Base-by-base conservation (phyloP, 2,797 vertebrate species). In the Poeciliopsis presidionis region DNA sequence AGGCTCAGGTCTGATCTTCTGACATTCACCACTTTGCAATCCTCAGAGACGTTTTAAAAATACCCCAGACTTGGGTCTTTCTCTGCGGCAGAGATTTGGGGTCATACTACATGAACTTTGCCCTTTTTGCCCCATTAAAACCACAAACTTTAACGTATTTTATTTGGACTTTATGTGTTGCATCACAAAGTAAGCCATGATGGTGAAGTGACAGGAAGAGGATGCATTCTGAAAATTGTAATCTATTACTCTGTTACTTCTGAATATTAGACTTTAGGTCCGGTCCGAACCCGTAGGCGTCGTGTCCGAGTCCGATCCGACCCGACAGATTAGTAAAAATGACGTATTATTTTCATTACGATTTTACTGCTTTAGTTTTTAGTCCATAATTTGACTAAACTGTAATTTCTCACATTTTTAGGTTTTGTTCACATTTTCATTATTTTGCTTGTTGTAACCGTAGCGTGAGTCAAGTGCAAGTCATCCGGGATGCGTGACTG, bases 1-100 rank as follows among this genome's bases (percentile, higher is more conserved):
- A 79, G 86, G 85, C 91, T 95, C 90, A 89, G 84, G 87, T 93
- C 89, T 90, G 83, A 90, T 92, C 86, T 84, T 90, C 87, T 87
- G 79, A 86, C 77, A 51, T 51, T 73, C 22, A 9, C 74, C 63
- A 70, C 30, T 83, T 74, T 72, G 25, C 45, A 39, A 16, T 73
- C 83, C 70, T 63, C 73, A 73, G 49, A 83, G 67, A 46, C 43
- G 16, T 28, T 28, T 46, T 16, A 71, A 71, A 71, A 71, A 71
- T 30, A 71, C 43, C 28, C 67, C 41, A 45, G 43, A 71, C 13
- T 71, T 84, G 72, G 14, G 73, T 89, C 80, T 90, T 86, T 82
- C 86, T 81, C 84, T 80, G 63, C 70, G 43, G 79, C 82, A 22
- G 72, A 12, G 86, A 73, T 74, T 87, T 82, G 86, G 85, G 85